phyloP scores from a whole-genome alignment of 2,797 vertebrate species.

The Anableps anableps region DNA sequence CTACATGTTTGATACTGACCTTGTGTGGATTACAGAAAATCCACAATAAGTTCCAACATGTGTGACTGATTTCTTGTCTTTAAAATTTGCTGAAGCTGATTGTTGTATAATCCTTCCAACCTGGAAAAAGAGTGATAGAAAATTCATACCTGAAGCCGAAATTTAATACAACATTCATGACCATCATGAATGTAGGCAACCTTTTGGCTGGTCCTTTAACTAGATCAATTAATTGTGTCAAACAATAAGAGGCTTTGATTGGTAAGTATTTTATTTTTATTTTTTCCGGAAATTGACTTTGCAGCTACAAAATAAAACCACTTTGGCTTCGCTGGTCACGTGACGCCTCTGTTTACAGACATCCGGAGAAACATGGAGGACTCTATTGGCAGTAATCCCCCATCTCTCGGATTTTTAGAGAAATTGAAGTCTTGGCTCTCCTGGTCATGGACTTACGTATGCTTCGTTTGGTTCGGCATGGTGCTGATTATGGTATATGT shows the following conservation, averaged over 20 bases:
- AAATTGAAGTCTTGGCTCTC: slow-evolving; percentile 87
- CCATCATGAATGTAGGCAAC: not conserved
- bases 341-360: slow-evolving; percentile 85
- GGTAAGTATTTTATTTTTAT: not conserved
- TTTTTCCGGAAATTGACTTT: slow-evolving; percentile 40
- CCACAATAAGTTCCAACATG: not conserved
- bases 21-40: not conserved
- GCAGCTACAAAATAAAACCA: slow-evolving; percentile 59
- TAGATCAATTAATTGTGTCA: not conserved
- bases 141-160: not conserved
- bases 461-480: slow-evolving; percentile 86
- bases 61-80: not conserved
- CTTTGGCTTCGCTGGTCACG: slow-evolving; percentile 63
- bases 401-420: slow-evolving; percentile 84
- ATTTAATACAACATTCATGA: not conserved
- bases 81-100: not conserved
- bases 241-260: not conserved
- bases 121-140: not conserved
- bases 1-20: not conserved
- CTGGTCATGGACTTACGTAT: slow-evolving; percentile 89
- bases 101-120: not conserved
- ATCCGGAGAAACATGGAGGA: slow-evolving; percentile 92
- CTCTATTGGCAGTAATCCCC: slow-evolving; percentile 78
- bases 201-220: not conserved
- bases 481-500: slow-evolving; percentile 90